Evolutionary conservation across 1,140 invertebrate genomes (phyloP).

Genomic region (Neotoxoptera formosana): DNA sequence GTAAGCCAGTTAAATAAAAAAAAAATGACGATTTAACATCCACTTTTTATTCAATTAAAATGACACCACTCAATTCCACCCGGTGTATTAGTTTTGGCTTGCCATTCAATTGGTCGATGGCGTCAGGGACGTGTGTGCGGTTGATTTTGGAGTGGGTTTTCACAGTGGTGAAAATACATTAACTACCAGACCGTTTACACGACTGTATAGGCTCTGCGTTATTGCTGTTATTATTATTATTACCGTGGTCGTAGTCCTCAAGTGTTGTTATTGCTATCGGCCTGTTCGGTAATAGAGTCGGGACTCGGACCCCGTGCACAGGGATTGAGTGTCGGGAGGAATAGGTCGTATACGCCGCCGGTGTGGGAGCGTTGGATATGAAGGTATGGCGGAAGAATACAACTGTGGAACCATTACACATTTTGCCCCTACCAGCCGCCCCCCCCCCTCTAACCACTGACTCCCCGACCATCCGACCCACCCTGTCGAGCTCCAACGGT

Average conservation of each 20-base stretch:
- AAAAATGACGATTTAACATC: not conserved
- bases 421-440: not conserved
- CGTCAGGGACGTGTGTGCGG: not conserved
- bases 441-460: not conserved
- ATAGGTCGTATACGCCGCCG: not conserved
- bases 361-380: not conserved
- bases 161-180: not conserved
- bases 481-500: not conserved
- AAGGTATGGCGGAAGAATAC: not conserved
- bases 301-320: not conserved
- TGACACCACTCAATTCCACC: not conserved
- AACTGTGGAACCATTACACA: conserved; percentile 31
- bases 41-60: not conserved
- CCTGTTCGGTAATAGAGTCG: conserved; percentile 29
- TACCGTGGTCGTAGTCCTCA: conserved; percentile 27
- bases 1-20: not conserved
- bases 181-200: conserved; percentile 28
- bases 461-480: not conserved
- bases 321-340: not conserved
- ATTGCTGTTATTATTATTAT: conserved; percentile 37
- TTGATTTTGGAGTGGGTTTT: conserved; percentile 5
- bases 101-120: not conserved
- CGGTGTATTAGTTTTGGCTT: not conserved
- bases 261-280: conserved; percentile 17
- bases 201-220: not conserved